phyloP scores from a whole-genome alignment of 2,797 vertebrate genomes.

The Sandelia bainsii region DNA sequence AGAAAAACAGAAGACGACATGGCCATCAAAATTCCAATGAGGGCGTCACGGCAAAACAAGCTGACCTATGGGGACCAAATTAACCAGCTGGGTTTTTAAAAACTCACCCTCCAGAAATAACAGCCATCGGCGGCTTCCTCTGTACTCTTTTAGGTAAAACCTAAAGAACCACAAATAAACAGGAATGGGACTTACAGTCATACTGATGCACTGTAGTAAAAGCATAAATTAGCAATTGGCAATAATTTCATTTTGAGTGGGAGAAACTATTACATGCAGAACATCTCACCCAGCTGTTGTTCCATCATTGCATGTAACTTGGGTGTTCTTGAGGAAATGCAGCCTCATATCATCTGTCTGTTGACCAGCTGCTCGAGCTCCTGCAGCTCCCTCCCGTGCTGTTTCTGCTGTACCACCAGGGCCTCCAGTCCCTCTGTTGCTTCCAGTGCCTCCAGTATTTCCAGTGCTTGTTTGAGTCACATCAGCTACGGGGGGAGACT shows the following conservation, averaged over 20 bases:
- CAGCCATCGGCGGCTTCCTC: slow-evolving; percentile 86
- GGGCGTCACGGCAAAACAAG: slow-evolving; percentile 64
- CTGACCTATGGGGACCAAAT: slow-evolving; percentile 78
- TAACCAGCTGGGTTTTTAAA: slow-evolving; percentile 78
- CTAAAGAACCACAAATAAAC: slow-evolving; percentile 76
- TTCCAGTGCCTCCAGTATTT: slow-evolving; percentile 9
- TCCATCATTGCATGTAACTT: slow-evolving; percentile 83
- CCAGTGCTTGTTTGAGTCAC: slow-evolving; percentile 43
- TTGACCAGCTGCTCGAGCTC: slow-evolving; percentile 57
- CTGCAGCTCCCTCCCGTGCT: slow-evolving; percentile 43
- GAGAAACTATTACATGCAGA: slow-evolving; percentile 2
- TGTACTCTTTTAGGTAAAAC: slow-evolving; percentile 86
- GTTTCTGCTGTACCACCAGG: slow-evolving; percentile 56
- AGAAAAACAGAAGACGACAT: slow-evolving; percentile 61
- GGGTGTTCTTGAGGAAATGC: slow-evolving; percentile 82
- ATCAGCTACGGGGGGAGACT: slow-evolving; percentile 48
- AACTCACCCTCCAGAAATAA: slow-evolving; percentile 88
- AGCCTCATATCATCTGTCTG: slow-evolving; percentile 86
- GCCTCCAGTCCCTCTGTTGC: slow-evolving; percentile 21
- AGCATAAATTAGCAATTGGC: background rate
- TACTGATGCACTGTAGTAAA: background rate
- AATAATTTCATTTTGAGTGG: background rate
- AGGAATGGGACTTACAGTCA: slow-evolving; percentile 20
- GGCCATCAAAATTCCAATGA: slow-evolving; percentile 71
- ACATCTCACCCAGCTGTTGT: slow-evolving; percentile 83